Conservation (phyloP, 2,888 invertebrate genomes). For the Siphonodentalium dalli region DNA sequence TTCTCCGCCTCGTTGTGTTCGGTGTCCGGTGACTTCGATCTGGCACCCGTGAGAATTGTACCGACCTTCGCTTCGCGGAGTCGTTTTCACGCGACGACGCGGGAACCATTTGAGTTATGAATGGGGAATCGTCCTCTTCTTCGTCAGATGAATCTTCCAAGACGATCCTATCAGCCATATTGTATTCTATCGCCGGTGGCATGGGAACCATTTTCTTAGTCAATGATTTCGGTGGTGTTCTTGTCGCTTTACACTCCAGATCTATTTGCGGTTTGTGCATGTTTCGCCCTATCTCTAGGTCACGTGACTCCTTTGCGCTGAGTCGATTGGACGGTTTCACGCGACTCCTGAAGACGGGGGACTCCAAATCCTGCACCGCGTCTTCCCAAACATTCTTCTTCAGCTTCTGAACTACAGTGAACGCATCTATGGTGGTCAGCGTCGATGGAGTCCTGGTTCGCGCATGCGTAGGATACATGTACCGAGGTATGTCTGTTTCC, state of each 20-base stretch:
- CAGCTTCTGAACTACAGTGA: slow-evolving; percentile 40
- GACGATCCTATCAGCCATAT: no score
- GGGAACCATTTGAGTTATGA: slow-evolving; percentile 45
- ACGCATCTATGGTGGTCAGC: slow-evolving; percentile 53
- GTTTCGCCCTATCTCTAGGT: slow-evolving; percentile 43
- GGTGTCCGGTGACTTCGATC: no score
- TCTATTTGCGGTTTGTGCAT: slow-evolving; percentile 42
- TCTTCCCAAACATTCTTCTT: slow-evolving; percentile 57
- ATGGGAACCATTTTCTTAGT: no score
- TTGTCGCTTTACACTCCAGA: no score
- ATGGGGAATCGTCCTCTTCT: slow-evolving; percentile 33
- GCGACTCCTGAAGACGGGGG: slow-evolving; percentile 41
- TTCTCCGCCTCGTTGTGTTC: no score
- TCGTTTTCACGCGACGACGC: no score
- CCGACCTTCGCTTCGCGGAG: no score
- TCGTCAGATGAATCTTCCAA: no score
- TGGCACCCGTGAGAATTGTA: no score
- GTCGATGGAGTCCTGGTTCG: slow-evolving; percentile 44
- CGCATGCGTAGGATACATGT: slow-evolving; percentile 45
- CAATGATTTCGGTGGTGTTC: no score
- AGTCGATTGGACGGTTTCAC: slow-evolving; percentile 38
- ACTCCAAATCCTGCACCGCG: slow-evolving; percentile 36
- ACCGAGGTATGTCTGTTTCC: slow-evolving; percentile 38
- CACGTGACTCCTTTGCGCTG: no score
- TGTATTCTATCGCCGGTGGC: no score